Percentiles rank a stretch among this genome's conserved stretches.
Conservation (phyloP, 2,113 vertebrate genomes). For the Mobula birostris region DNA sequence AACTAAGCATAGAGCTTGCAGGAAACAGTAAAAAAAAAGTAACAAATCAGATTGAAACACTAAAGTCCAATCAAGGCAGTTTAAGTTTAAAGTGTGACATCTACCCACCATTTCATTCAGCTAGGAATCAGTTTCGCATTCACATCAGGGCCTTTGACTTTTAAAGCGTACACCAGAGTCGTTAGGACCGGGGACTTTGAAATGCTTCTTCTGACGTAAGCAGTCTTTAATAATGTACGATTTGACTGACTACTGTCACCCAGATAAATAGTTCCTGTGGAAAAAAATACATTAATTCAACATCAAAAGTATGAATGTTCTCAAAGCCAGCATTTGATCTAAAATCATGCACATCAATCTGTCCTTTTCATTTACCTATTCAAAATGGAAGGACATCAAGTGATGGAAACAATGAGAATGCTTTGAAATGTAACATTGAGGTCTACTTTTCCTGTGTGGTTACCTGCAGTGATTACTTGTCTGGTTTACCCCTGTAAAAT, state of each 20-base stretch:
- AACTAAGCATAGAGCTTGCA: not conserved
- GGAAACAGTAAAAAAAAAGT: not conserved
- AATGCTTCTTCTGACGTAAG: not conserved
- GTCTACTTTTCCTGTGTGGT: not conserved
- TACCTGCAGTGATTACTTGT: not conserved
- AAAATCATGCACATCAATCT: not conserved
- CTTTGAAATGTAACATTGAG: slow-evolving; percentile 15
- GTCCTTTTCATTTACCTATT: too few species aligned
- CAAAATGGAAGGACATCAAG: not conserved
- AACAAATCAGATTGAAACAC: too few species aligned
- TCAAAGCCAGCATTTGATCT: slow-evolving; percentile 30
- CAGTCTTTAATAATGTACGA: slow-evolving; percentile 13
- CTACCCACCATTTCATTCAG: not conserved
- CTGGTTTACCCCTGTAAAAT: not conserved
- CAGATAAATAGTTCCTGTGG: not conserved
- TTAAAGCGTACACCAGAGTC: not conserved
- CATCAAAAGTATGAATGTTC: slow-evolving; percentile 32
- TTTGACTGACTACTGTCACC: not conserved
- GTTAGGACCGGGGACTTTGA: not conserved
- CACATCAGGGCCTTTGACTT: not conserved
- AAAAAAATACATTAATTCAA: not conserved
- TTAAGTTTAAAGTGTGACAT: not conserved
- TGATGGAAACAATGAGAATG: not conserved
- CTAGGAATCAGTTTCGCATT: not conserved
- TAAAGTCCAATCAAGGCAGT: too few species aligned